Conservation (phyloP, 2,888 invertebrate species). For the Anticlea derivata region DNA sequence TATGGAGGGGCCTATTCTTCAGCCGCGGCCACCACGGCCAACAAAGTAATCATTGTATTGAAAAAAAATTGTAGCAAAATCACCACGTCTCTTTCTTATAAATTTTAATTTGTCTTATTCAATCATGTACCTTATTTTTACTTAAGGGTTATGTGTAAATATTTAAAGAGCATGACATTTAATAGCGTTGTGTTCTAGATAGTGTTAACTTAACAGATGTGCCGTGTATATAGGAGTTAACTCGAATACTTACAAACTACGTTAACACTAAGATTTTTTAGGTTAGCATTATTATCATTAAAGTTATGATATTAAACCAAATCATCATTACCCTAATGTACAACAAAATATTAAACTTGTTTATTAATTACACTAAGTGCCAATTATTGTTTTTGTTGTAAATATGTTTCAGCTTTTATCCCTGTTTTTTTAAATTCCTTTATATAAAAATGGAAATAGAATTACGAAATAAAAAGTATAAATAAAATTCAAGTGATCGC, state of each 20-base stretch:
- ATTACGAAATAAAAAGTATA: neutral
- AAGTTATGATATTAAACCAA: constrained; percentile 61
- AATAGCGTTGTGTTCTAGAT: constrained; percentile 46
- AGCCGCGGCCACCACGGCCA: too few relatives aligned
- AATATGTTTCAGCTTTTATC: constrained; percentile 16
- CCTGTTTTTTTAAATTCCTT: neutral
- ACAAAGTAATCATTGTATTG: too few relatives aligned
- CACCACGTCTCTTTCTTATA: constrained; percentile 8
- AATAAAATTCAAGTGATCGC: too few relatives aligned
- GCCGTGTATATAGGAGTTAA: constrained; percentile 74
- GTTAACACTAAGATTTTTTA: constrained; percentile 35
- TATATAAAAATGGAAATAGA: neutral
- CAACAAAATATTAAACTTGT: constrained; percentile 59
- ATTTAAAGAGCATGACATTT: constrained; percentile 64
- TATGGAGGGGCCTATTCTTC: too few relatives aligned
- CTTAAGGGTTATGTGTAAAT: constrained; percentile 69
- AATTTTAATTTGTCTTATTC: constrained; percentile 43
- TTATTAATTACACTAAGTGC: constrained; percentile 64
- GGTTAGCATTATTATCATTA: constrained; percentile 9
- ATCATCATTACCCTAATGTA: constrained; percentile 77
- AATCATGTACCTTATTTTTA: constrained; percentile 61
- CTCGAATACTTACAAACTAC: constrained; percentile 68
- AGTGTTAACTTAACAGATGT: constrained; percentile 68
- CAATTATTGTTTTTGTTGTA: constrained; percentile 60
- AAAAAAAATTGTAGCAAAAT: too few relatives aligned